Evolutionary conservation across 2,797 vertebrate genomes (phyloP), one percentile per base, ranked within the genome.

Genomic region (Acridotheres tristis): DNA sequence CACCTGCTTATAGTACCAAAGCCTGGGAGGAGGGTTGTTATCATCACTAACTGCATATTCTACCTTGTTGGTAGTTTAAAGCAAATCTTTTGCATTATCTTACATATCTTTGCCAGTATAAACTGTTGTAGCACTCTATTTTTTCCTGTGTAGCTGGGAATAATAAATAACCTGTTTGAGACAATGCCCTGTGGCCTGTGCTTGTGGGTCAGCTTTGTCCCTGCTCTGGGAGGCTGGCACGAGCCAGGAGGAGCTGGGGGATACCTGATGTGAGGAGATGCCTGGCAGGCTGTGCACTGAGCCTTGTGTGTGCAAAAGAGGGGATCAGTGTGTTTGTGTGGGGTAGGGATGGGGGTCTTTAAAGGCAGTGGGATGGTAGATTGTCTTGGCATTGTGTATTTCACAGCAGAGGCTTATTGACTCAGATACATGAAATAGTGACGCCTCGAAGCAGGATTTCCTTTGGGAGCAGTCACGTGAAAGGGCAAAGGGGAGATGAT

Each of bases 401-500:
- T 97, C 88, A 68, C 91, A 97, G 92, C 94, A 94, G 85, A 71
- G 65, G 79, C 43, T 94, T 96, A 96, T 96, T 97, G 97, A 96
- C 96, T 96, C 88, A 80, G 86, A 75, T 92, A 78, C 90, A 71
- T 85, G 81, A 79, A 92, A 74, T 43, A 88, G 87, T 67, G 91
- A 91, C 72, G 85, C 94, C 96, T 96, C 62, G 57, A 95, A 91
- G 95, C 91, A 36, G 94, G 88, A 95, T 74, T 96, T 97, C 97
- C 96, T 97, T 43, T 63, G 96, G 94, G 97, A 97, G 20, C 75
- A 77, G 79, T 80, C 4, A 0, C 69, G 51, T 96, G 94, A 96
- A 96, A 97, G 96, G 95, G 91, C 92, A 96, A 68, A 94, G 94
- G 89, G 92, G 93, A 89, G 88, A 79, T 95, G 90, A 95, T 96